These are phyloP conservation scores for Oscheius myriophilus DNA, from an alignment of 2,888 invertebrate genomes.

Conservation along the genomic window DNA sequence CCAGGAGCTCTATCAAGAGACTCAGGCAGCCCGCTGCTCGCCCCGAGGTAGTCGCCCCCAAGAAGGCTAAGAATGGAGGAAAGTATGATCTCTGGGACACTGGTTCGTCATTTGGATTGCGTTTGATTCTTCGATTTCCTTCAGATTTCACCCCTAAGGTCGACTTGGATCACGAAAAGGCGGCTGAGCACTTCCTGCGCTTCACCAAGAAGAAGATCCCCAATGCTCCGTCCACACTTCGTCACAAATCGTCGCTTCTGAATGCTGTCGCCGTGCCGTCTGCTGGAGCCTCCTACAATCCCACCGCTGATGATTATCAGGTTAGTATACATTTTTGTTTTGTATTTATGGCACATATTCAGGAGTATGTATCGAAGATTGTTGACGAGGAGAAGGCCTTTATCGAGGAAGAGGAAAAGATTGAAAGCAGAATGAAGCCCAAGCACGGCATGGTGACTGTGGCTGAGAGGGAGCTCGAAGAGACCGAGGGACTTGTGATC, in stretches of 20 bases:
- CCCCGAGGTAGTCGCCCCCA: background rate
- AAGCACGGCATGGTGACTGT: constrained; percentile 39
- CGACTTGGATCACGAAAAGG: constrained; percentile 27
- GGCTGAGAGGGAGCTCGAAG: constrained; percentile 38
- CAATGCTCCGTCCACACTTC: background rate
- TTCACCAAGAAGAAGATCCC: constrained; percentile 39
- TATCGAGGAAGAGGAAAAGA: constrained; percentile 34
- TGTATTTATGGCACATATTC: background rate
- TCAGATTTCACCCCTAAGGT: constrained; percentile 39
- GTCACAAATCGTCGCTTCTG: constrained; percentile 34
- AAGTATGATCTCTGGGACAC: constrained; percentile 44
- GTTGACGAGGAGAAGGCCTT: constrained; percentile 38
- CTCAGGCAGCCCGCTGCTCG: constrained; percentile 1
- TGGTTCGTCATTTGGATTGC: constrained; percentile 10
- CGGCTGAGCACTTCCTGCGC: constrained; percentile 42
- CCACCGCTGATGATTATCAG: constrained; percentile 41
- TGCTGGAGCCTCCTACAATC: constrained; percentile 53
- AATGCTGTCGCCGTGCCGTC: constrained; percentile 38
- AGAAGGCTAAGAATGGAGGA: constrained; percentile 11
- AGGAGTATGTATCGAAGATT: constrained; percentile 38
- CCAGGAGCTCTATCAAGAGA: background rate
- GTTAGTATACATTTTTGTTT: background rate
- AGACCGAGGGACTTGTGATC: constrained; percentile 40
- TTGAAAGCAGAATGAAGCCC: constrained; percentile 37
- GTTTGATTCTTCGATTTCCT: background rate